Percentiles rank a stretch among this genome's conserved stretches.
These are phyloP conservation scores for Nipponacmea schrenckii DNA, from an alignment of 2,888 invertebrate genomes.

Conservation along the genomic window DNA sequence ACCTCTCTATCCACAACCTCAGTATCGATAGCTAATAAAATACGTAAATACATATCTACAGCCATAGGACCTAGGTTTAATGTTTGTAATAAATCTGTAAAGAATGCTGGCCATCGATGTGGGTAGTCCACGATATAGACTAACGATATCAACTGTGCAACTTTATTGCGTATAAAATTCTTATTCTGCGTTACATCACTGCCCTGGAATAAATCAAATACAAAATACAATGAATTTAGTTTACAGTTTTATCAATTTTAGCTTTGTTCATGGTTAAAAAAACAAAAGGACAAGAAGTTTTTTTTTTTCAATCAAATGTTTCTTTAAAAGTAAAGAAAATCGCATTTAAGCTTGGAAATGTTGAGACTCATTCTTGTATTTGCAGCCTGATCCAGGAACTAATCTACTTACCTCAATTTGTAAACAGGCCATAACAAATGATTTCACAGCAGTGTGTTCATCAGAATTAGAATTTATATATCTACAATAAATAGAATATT, in stretches of 20 bases:
- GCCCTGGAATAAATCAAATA: constrained; percentile 35
- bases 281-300: not conserved
- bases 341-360: not conserved
- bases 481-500: constrained; percentile 37
- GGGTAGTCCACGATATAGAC: constrained; percentile 72
- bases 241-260: not conserved
- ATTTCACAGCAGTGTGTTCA: constrained; percentile 63
- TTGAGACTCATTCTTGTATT: no score
- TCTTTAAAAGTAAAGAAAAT: not conserved
- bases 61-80: constrained; percentile 64
- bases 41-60: constrained; percentile 71
- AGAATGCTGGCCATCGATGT: constrained; percentile 71
- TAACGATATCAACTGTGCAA: constrained; percentile 71
- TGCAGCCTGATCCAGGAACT: not conserved
- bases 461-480: constrained; percentile 49
- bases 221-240: not conserved
- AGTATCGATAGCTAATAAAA: constrained; percentile 71
- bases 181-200: constrained; percentile 53
- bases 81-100: constrained; percentile 69
- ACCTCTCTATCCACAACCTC: constrained; percentile 72
- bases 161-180: constrained; percentile 71
- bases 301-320: not conserved
- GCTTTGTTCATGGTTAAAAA: not conserved
- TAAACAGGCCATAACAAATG: constrained; percentile 67
- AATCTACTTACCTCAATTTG: constrained; percentile 61